Conservation (phyloP, 1,140 invertebrate genomes). For the Pantala flavescens region DNA sequence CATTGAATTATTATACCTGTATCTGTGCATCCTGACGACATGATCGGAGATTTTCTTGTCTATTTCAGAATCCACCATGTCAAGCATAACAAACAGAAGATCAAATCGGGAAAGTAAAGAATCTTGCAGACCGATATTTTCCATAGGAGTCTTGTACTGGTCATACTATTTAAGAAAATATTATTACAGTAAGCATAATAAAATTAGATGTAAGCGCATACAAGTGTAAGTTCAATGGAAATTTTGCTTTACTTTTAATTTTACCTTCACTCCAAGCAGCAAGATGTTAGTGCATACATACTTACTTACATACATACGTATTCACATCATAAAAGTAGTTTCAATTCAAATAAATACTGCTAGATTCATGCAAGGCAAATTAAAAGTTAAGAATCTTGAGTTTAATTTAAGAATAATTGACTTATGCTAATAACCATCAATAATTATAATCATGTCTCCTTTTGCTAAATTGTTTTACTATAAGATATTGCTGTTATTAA, state of each 20-base stretch:
- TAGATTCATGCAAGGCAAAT: too few species aligned
- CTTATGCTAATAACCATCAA: too few species aligned
- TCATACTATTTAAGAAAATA: constrained; percentile 65
- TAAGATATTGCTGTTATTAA: too few species aligned
- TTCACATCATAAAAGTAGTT: too few species aligned
- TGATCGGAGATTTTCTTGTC: constrained; percentile 93
- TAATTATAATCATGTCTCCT: too few species aligned
- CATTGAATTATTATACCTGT: too few species aligned
- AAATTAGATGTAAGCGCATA: not conserved
- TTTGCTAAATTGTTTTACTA: too few species aligned
- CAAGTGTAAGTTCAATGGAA: not conserved
- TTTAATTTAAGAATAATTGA: too few species aligned
- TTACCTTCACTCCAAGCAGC: too few species aligned
- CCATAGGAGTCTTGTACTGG: constrained; percentile 98
- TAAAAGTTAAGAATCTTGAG: too few species aligned
- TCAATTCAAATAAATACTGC: too few species aligned
- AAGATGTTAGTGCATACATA: not conserved
- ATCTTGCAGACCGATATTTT: constrained; percentile 98
- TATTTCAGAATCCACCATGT: constrained; percentile 78
- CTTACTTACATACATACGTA: too few species aligned
- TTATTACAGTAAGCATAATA: not conserved
- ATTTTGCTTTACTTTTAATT: not conserved
- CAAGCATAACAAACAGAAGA: constrained; percentile 93
- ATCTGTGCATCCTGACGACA: constrained; percentile 94
- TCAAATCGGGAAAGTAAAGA: constrained; percentile 98